Evolutionary conservation across 35 echinoderm and acorn worm genomes (phyloP).

Genomic region (Apostichopus californicus): DNA sequence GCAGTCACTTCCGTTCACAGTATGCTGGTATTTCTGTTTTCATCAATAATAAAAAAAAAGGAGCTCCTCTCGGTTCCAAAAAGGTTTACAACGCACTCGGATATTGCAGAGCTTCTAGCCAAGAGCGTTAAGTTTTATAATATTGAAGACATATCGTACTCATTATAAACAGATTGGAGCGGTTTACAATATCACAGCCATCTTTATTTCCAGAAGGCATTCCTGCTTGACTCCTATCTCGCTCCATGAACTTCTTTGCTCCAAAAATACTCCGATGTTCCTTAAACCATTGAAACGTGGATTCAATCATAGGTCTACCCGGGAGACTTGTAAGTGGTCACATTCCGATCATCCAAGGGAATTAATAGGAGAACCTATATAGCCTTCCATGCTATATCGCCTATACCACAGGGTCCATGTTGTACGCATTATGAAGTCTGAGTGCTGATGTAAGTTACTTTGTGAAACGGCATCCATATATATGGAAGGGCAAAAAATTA

Average conservation of each 20-base stretch:
- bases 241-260: background rate
- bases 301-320: constrained; percentile 28
- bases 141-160: background rate
- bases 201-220: constrained; percentile 13
- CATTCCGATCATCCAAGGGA: constrained; percentile 33
- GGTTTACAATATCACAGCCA: background rate
- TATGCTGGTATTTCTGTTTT: no score
- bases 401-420: no score
- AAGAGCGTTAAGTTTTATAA: background rate
- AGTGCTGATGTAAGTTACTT: no score
- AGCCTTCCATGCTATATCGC: no score
- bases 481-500: no score
- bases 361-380: background rate
- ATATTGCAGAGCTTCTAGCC: background rate
- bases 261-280: constrained; percentile 20
- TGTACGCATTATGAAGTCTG: no score
- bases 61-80: no score
- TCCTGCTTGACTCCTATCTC: background rate
- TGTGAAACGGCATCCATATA: no score
- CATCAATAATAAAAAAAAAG: no score
- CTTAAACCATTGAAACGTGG: constrained; percentile 13
- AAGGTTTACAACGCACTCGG: no score
- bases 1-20: no score
- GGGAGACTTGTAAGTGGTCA: constrained; percentile 46
- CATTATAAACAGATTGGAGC: constrained; percentile 5